These are phyloP conservation scores for Xestia ashworthii DNA, from an alignment of 2,888 invertebrate genomes.

Conservation along the genomic window DNA sequence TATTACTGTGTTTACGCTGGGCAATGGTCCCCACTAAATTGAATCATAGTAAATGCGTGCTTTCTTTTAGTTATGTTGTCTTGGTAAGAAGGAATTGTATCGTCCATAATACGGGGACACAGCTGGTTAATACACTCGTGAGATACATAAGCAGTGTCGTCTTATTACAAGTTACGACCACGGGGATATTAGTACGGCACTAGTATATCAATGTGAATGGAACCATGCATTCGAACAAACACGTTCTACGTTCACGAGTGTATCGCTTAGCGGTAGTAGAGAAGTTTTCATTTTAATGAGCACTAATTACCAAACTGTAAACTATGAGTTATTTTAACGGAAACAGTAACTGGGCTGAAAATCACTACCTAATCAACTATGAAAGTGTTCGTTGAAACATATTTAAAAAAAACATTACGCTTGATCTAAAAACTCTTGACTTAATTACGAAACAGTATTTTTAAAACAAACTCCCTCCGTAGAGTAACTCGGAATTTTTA, in stretches of 20 bases:
- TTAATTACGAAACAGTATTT: conserved; percentile 38
- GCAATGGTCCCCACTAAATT: conserved; percentile 1
- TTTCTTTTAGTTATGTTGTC: conserved; percentile 26
- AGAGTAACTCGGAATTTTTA: conserved; percentile 4
- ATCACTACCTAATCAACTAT: background rate
- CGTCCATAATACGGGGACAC: conserved; percentile 17
- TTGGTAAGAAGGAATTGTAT: conserved; percentile 16
- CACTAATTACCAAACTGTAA: background rate
- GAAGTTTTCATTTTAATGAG: background rate
- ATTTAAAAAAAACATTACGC: conserved; percentile 15
- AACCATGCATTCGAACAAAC: background rate
- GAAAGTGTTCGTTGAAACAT: conserved; percentile 3
- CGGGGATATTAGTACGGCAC: conserved; percentile 21
- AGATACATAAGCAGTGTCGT: conserved; percentile 19
- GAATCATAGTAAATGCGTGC: background rate
- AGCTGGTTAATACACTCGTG: conserved; percentile 38
- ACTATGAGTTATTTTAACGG: background rate
- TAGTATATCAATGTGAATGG: conserved; percentile 1
- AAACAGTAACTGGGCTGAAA: background rate
- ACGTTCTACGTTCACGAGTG: background rate
- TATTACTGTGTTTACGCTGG: conserved; percentile 4
- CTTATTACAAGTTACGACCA: conserved; percentile 28
- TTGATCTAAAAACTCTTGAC: conserved; percentile 38
- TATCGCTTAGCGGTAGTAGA: background rate
- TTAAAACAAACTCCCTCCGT: conserved; percentile 13